These are phyloP conservation scores for Caenorhabditis auriculariae DNA, from an alignment of 2,888 invertebrate species.

Conservation along the genomic window DNA sequence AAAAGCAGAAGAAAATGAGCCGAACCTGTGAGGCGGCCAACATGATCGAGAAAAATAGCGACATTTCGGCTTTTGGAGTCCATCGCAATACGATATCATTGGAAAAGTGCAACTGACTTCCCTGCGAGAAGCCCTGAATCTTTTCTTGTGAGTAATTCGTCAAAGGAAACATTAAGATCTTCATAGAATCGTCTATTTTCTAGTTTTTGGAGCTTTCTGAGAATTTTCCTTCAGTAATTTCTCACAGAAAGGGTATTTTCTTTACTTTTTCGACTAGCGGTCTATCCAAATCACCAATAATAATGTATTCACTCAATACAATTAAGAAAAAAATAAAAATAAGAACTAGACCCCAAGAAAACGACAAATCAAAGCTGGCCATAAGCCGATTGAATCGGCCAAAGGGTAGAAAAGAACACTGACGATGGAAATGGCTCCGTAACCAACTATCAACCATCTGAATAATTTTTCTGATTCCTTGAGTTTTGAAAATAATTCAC, in stretches of 20 bases:
- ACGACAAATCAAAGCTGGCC: slow-evolving; percentile 31
- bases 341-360: slow-evolving; percentile 18
- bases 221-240: neutral
- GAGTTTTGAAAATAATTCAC: too few relatives aligned
- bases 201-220: neutral
- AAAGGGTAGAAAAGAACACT: slow-evolving; percentile 28
- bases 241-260: too few relatives aligned
- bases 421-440: slow-evolving; percentile 23
- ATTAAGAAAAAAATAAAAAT: too few relatives aligned
- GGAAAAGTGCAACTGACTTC: slow-evolving; percentile 35
- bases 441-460: slow-evolving; percentile 23
- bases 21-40: slow-evolving; percentile 29
- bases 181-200: too few relatives aligned
- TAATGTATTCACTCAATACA: too few relatives aligned
- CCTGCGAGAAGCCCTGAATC: slow-evolving; percentile 27
- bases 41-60: slow-evolving; percentile 39
- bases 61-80: slow-evolving; percentile 27
- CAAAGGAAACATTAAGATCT: too few relatives aligned
- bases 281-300: too few relatives aligned
- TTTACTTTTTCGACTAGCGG: too few relatives aligned
- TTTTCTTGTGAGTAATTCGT: too few relatives aligned
- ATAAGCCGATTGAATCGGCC: slow-evolving; percentile 30
- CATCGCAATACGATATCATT: slow-evolving; percentile 36
- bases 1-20: neutral
- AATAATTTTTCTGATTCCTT: too few relatives aligned